Percentiles rank a stretch among this genome's conserved stretches.
phyloP scores from a whole-genome alignment of 2,888 invertebrate species.

The Erebia ligea region DNA sequence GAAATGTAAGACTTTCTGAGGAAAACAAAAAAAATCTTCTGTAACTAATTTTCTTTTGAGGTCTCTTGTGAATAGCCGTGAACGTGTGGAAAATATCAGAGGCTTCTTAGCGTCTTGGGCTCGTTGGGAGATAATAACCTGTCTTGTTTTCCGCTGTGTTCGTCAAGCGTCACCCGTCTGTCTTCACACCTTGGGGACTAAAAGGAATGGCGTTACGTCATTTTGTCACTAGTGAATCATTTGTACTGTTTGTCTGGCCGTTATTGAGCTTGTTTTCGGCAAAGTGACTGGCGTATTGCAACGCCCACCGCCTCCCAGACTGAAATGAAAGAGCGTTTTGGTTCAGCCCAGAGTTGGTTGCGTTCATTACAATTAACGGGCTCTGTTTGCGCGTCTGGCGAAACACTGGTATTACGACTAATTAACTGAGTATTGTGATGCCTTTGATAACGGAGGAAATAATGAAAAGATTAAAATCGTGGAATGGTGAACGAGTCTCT shows the following conservation, averaged over 20 bases:
- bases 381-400: slow-evolving; percentile 79
- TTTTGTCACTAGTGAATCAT: slow-evolving; percentile 79
- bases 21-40: slow-evolving; percentile 78
- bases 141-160: slow-evolving; percentile 75
- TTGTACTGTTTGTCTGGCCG: slow-evolving; percentile 79
- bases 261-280: slow-evolving; percentile 81
- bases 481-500: background rate
- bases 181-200: slow-evolving; percentile 48
- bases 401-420: slow-evolving; percentile 78
- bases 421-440: slow-evolving; percentile 75
- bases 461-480: slow-evolving; percentile 58
- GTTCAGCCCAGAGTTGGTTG: slow-evolving; percentile 71
- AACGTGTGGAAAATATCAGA: slow-evolving; percentile 81
- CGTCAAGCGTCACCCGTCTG: slow-evolving; percentile 63
- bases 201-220: slow-evolving; percentile 61
- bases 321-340: slow-evolving; percentile 73
- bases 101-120: slow-evolving; percentile 71
- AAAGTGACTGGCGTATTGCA: slow-evolving; percentile 69
- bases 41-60: slow-evolving; percentile 81
- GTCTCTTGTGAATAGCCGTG: slow-evolving; percentile 78
- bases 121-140: slow-evolving; percentile 78
- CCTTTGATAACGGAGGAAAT: slow-evolving; percentile 62
- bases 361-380: slow-evolving; percentile 75
- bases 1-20: slow-evolving; percentile 64
- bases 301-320: slow-evolving; percentile 66